Evolutionary conservation across 1,140 invertebrate species (phyloP).

Genomic region (Heliothis subflexa): DNA sequence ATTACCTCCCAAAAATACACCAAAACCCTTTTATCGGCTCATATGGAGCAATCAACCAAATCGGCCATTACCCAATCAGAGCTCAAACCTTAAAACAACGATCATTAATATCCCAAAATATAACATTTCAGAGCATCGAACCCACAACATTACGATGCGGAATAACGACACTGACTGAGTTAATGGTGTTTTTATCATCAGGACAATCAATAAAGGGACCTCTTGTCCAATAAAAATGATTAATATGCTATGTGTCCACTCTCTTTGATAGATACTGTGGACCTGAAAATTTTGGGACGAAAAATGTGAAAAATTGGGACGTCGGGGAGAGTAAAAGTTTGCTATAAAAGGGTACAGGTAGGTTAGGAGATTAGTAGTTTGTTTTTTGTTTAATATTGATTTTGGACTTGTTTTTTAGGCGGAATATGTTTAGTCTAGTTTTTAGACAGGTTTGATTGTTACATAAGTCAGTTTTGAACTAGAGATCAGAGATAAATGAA

Average conservation of each 20-base stretch:
- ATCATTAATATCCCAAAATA: slow-evolving; percentile 47
- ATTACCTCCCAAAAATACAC: neutral
- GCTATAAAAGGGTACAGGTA: slow-evolving; percentile 38
- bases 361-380: slow-evolving; percentile 21
- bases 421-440: too few relatives aligned
- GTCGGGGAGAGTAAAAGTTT: slow-evolving; percentile 29
- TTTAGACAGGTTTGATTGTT: neutral
- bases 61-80: slow-evolving; percentile 31
- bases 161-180: slow-evolving; percentile 61
- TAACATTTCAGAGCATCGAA: slow-evolving; percentile 53
- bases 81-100: slow-evolving; percentile 1
- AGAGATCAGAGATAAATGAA: too few relatives aligned
- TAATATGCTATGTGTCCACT: slow-evolving; percentile 69
- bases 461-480: too few relatives aligned
- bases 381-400: slow-evolving; percentile 13
- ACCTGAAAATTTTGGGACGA: slow-evolving; percentile 34
- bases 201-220: slow-evolving; percentile 71
- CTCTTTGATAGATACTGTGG: slow-evolving; percentile 65
- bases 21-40: too few relatives aligned
- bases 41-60: slow-evolving; percentile 17
- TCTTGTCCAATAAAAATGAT: slow-evolving; percentile 77
- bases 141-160: slow-evolving; percentile 54
- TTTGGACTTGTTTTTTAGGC: neutral
- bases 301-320: slow-evolving; percentile 41
- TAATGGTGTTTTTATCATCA: slow-evolving; percentile 73